Evolutionary conservation across 2,888 invertebrate genomes (phyloP).

Genomic region (Arrhopalites spinosus): DNA sequence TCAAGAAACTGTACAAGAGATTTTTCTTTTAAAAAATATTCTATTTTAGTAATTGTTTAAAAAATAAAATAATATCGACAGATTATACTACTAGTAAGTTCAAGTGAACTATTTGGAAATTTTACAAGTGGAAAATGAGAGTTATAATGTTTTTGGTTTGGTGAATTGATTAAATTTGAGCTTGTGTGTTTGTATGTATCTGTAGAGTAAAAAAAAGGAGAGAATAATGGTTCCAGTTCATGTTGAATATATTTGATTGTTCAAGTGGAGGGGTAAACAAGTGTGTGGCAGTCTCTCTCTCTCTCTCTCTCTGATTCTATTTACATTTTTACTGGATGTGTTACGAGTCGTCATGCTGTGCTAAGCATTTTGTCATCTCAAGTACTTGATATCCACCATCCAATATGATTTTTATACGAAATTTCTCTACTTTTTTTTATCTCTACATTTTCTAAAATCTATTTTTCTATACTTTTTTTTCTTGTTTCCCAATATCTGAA

Average conservation of each 20-base stretch:
- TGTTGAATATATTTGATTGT: not conserved
- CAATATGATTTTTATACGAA: not conserved
- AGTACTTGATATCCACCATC: constrained; percentile 15
- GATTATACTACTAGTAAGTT: too few species aligned
- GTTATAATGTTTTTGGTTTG: not conserved
- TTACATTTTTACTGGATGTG: constrained; percentile 30
- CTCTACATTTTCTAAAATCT: too few species aligned
- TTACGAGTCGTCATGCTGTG: constrained; percentile 28
- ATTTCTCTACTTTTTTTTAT: too few species aligned
- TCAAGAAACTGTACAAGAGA: too few species aligned
- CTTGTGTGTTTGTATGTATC: not conserved
- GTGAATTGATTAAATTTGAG: constrained; percentile 14
- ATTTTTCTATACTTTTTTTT: too few species aligned
- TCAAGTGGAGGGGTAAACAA: constrained; percentile 33
- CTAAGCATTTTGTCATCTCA: constrained; percentile 34
- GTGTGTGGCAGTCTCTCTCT: constrained; percentile 6
- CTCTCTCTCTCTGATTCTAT: constrained; percentile 16
- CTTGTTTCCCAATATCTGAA: too few species aligned
- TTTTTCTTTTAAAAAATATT: too few species aligned
- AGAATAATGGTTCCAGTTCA: not conserved
- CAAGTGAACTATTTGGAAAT: too few species aligned
- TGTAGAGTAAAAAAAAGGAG: not conserved
- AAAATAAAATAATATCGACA: too few species aligned
- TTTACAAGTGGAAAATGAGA: too few species aligned
- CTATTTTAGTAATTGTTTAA: too few species aligned